Evolutionary conservation across 2,888 invertebrate genomes (phyloP).

Genomic region (Lottia scabra): DNA sequence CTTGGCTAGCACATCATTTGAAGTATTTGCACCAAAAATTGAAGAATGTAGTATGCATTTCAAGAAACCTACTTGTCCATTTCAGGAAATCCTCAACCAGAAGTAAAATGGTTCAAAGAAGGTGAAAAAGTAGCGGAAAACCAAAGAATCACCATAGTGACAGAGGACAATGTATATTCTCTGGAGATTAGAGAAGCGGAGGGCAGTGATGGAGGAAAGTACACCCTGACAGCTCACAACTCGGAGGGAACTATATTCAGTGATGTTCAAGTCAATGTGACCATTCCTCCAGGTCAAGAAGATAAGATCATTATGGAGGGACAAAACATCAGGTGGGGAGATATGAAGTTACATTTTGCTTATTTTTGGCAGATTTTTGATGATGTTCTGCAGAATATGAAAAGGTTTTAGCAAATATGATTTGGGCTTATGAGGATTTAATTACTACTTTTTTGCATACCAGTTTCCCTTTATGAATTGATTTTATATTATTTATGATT

Average conservation of each 20-base stretch:
- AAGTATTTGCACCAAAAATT: too few relatives aligned
- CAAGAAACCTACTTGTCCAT: background rate
- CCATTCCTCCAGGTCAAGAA: constrained; percentile 9
- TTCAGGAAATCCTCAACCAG: constrained; percentile 31
- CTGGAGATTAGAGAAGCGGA: constrained; percentile 43
- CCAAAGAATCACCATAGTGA: constrained; percentile 27
- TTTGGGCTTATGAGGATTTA: too few relatives aligned
- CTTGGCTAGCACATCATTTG: background rate
- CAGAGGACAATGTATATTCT: constrained; percentile 37
- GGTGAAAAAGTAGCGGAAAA: constrained; percentile 25
- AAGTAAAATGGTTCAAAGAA: constrained; percentile 37
- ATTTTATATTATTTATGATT: too few relatives aligned
- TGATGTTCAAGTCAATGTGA: constrained; percentile 40
- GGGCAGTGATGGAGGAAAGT: constrained; percentile 50
- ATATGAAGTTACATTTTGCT: too few relatives aligned
- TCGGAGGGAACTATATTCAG: constrained; percentile 40
- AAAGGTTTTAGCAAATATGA: too few relatives aligned
- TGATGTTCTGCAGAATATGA: too few relatives aligned
- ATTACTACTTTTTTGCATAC: too few relatives aligned
- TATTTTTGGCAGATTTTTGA: too few relatives aligned
- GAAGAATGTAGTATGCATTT: too few relatives aligned
- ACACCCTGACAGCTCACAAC: constrained; percentile 54
- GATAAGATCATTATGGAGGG: constrained; percentile 7
- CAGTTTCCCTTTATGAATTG: too few relatives aligned
- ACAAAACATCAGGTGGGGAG: constrained; percentile 20